phyloP scores from a whole-genome alignment of 2,113 vertebrate genomes.

The Cephalopholis sonnerati region DNA sequence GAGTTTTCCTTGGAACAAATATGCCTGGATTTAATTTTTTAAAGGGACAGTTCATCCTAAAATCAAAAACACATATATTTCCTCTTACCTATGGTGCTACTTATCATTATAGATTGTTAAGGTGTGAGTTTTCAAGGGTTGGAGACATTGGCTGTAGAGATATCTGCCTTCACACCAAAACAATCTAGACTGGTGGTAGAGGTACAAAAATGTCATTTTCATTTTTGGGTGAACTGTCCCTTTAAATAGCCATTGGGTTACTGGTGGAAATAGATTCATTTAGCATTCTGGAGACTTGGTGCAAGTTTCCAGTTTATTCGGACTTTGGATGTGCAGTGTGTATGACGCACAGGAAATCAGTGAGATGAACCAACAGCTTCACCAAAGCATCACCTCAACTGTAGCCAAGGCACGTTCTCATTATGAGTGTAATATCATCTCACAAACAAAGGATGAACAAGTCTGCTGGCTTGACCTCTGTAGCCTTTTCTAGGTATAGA shows the following conservation, averaged over 20 bases:
- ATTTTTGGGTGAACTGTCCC: no score
- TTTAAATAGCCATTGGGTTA: no score
- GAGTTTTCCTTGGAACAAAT: background rate
- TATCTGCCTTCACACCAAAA: no score
- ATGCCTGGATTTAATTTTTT: background rate
- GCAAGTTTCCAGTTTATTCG: background rate
- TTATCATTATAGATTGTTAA: no score
- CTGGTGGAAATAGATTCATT: no score
- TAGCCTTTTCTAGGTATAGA: background rate
- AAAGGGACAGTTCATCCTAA: no score
- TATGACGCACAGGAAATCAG: background rate
- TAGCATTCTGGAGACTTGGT: background rate
- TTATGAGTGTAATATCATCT: background rate
- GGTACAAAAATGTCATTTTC: no score
- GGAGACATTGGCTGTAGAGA: no score
- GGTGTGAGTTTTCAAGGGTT: no score
- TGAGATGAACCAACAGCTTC: background rate
- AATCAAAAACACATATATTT: no score
- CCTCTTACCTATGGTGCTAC: no score
- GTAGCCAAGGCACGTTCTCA: conserved; percentile 6
- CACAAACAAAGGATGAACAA: background rate
- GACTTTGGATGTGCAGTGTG: background rate
- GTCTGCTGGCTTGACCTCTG: background rate
- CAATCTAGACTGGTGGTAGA: no score
- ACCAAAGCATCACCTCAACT: background rate